These are phyloP conservation scores for Lycophotia porphyrea DNA, from an alignment of 2,888 invertebrate genomes.

Conservation along the genomic window DNA sequence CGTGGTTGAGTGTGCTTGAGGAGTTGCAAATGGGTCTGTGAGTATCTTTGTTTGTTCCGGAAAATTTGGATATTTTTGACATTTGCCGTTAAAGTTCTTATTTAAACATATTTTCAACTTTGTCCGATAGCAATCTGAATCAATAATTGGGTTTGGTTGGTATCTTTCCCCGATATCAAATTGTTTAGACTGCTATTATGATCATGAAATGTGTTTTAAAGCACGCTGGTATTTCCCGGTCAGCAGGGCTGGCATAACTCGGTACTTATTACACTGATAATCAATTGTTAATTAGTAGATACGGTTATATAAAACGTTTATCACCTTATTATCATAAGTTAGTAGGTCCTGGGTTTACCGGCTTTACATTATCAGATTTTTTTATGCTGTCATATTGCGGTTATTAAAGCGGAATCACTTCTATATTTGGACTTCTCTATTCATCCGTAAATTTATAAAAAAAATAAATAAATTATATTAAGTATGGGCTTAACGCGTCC, in stretches of 20 bases:
- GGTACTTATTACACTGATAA: neutral
- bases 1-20: no score
- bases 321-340: conserved; percentile 20
- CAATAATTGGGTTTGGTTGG: neutral
- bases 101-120: neutral
- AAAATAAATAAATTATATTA: no score
- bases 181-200: no score
- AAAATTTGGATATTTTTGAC: conserved; percentile 15
- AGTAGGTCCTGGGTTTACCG: neutral
- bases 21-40: no score
- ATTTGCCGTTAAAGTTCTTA: neutral
- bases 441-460: neutral
- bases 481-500: neutral
- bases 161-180: no score
- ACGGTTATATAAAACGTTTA: conserved; percentile 16
- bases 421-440: neutral
- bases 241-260: neutral
- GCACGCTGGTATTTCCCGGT: neutral
- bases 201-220: neutral
- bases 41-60: no score
- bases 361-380: neutral
- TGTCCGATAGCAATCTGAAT: neutral
- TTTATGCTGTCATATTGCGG: neutral
- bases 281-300: neutral
- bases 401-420: neutral